Base-by-base conservation (phyloP, 2,797 vertebrate genomes). In the Ceryle rudis region DNA sequence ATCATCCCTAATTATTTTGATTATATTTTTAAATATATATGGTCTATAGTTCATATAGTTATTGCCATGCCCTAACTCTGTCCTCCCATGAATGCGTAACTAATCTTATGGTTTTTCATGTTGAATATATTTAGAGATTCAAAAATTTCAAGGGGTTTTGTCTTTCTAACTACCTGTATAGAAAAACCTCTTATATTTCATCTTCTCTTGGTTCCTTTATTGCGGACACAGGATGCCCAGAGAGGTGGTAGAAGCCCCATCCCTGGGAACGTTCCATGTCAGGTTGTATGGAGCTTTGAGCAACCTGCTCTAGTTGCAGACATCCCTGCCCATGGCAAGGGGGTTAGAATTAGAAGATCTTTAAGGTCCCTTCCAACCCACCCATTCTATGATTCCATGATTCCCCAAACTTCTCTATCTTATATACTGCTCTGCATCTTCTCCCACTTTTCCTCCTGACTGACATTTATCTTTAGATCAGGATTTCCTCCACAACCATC, bases 401-500 rank as follows among this genome's bases (percentile, higher is more conserved):
- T 62, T 61, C 58, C 16, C 28, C 60, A 42, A 66, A 9, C 4
- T 35, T 84, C 9, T 66, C 1, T 9, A 22, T 1, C 5, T 54
- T 42, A 11, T 2, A 3, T 35, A 12, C 17, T 51, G 4, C 19
- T 61, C 47, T 60, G 7, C 16, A 46, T 29, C 39, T 77, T 83
- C 31, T 4, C 3, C 6, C 1, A 2, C 0, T 55, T 51, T 73
- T 11, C 11, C 10, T 10, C 79, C 39, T 69, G 6, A 51, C 28
- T 60, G n/a, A 51, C 1, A 11, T 83, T 0, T 4, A 3, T 22
- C 13, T 54, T 54, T 41, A 52, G 29, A 31, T n/a, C 0, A 0
- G 6, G 18, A 46, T 64, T 28, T 7, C 6, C 4, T 41, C 29
- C 15, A 12, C 3, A 17, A 9, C 5, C 57, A 9, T 26, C n/a